A percentile compares a stretch with the other conserved stretches of the same genome.
These are phyloP conservation scores for Cladopsammia gracilis DNA, from an alignment of 64 coral and sea anemone genomes.

Conservation along the genomic window DNA sequence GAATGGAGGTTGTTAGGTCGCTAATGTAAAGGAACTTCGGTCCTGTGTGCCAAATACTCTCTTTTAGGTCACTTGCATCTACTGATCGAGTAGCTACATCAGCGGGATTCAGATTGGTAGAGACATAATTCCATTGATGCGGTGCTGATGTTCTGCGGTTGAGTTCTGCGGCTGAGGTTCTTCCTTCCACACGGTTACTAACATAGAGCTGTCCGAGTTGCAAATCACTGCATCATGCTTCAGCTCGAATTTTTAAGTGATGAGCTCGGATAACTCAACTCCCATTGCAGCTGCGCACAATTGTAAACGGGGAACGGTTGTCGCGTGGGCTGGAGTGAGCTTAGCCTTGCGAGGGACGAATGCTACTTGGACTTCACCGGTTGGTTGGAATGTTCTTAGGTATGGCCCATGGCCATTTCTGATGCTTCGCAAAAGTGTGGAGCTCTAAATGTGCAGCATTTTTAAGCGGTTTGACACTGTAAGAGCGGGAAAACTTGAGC, in stretches of 20 bases:
- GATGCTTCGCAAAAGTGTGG: slow-evolving; percentile 33
- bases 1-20: background rate
- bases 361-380: background rate
- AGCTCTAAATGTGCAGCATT: background rate
- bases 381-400: background rate
- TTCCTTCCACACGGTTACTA: slow-evolving; percentile 18
- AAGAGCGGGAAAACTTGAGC: no score
- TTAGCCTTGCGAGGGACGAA: background rate
- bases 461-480: no score
- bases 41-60: slow-evolving; percentile 49
- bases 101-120: slow-evolving; percentile 34
- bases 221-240: background rate
- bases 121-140: slow-evolving; percentile 59
- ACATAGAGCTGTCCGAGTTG: slow-evolving; percentile 25
- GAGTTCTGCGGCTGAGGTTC: no score
- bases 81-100: slow-evolving; percentile 39
- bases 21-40: slow-evolving; percentile 43
- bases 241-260: background rate
- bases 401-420: background rate
- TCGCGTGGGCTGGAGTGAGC: background rate
- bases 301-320: slow-evolving; percentile 6
- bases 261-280: slow-evolving; percentile 5
- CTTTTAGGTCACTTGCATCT: background rate
- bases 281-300: background rate
- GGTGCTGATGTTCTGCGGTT: slow-evolving; percentile 24